Base-by-base conservation (phyloP, 2,888 invertebrate genomes). In the Odontomyia ornata region DNA sequence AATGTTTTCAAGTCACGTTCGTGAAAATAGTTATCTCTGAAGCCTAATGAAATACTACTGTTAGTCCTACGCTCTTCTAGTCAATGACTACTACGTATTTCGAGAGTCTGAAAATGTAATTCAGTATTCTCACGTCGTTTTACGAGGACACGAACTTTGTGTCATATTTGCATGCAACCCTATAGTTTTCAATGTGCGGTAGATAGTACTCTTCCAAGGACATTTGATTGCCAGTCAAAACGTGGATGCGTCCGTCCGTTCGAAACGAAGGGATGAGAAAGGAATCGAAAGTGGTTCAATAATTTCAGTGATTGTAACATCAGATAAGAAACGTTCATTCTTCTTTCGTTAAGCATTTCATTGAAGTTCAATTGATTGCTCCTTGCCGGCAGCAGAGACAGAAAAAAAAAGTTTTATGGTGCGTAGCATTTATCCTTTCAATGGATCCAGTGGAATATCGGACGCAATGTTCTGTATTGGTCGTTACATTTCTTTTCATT, bases 31-130 rank as follows among this genome's bases (percentile, higher is more conserved):
- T 77, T 77, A 77, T 77, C 77, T 65, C 30, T 15, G 65, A 77
- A 73, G 75, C 73, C 73, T 77, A 77, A 73, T 77, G 77, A 73
- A 77, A 77, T 77, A 73, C 77, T 71, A 75, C 65, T 75, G 47
- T 57, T 43, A 9, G 36, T 36, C 36, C 36, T 5, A 5, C 5
- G 9, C 36, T 36, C 43, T 56, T 27, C 43, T n/a, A n/a, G n/a
- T n/a, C n/a, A n/a, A n/a, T n/a, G n/a, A n/a, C n/a, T n/a, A n/a
- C n/a, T n/a, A n/a, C n/a, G n/a, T n/a, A n/a, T n/a, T n/a, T n/a
- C n/a, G n/a, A n/a, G n/a, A n/a, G n/a, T n/a, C n/a, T n/a, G n/a
- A n/a, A n/a, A n/a, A 1, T 0, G 67, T 15, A 27, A 18, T 25
- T 69, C 23, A 21, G 25, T 23, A 46, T 69, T 23, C 69, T 27